Conservation (phyloP, 2,113 vertebrate species). For the Malaclemys terrapin region DNA sequence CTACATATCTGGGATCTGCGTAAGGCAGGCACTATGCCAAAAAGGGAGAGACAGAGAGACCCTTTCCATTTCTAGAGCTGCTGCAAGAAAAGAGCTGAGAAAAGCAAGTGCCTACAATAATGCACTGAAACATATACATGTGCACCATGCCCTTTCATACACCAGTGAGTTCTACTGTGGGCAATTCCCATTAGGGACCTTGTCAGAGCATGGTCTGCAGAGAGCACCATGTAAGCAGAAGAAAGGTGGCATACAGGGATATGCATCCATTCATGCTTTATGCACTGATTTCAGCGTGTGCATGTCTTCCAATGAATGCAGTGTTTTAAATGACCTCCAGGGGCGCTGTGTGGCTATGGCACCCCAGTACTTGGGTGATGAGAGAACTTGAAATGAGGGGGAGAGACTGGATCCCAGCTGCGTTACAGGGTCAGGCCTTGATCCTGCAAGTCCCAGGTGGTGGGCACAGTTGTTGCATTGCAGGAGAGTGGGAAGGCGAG, state of each 20-base stretch:
- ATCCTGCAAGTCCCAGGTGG: background rate
- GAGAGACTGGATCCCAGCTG: background rate
- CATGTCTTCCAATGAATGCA: background rate
- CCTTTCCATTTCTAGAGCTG: background rate
- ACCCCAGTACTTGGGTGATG: rapidly evolving
- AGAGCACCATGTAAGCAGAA: too few species aligned
- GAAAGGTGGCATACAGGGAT: too few species aligned
- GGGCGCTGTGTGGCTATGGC: background rate
- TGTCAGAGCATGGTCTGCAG: background rate
- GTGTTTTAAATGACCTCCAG: background rate
- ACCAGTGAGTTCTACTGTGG: background rate
- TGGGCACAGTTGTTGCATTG: background rate
- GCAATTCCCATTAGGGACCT: background rate
- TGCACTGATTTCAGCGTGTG: background rate
- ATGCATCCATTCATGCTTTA: too few species aligned
- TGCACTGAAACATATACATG: rapidly evolving
- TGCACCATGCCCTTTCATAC: background rate
- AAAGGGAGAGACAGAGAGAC: rapidly evolving
- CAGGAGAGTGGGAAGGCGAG: background rate
- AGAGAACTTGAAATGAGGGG: background rate
- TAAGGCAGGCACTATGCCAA: background rate
- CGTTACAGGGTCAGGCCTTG: too few species aligned
- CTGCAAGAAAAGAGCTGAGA: background rate
- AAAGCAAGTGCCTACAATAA: rapidly evolving
- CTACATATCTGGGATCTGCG: slow-evolving; percentile 37